These are phyloP conservation scores for Eulithis prunata DNA, from an alignment of 2,888 invertebrate species.

Conservation along the genomic window DNA sequence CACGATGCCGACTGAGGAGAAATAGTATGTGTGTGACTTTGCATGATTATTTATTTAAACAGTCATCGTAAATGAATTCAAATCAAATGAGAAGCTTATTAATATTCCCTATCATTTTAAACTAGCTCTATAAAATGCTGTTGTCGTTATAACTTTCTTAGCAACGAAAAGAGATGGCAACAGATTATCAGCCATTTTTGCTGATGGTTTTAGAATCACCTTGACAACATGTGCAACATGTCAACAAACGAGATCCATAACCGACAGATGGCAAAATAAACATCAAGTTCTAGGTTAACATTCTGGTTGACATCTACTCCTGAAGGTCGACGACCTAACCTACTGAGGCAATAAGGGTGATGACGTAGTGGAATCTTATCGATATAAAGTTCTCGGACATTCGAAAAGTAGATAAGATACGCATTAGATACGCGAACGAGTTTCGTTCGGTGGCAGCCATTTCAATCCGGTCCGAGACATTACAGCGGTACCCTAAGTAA, in stretches of 20 bases:
- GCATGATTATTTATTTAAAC: too few species aligned
- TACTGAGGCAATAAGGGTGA: slow-evolving; percentile 20
- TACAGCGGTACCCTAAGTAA: too few species aligned
- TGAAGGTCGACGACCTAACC: slow-evolving; percentile 41
- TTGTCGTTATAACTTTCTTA: too few species aligned
- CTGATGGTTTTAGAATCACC: slow-evolving; percentile 5
- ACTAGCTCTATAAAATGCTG: too few species aligned
- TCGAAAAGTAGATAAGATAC: slow-evolving; percentile 11
- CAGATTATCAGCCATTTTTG: too few species aligned
- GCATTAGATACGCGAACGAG: background rate
- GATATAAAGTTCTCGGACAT: slow-evolving; percentile 24
- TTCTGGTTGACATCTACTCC: slow-evolving; percentile 42
- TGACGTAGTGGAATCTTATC: slow-evolving; percentile 32
- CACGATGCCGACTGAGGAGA: too few species aligned
- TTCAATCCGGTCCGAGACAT: background rate
- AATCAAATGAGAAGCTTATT: too few species aligned
- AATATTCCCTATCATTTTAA: too few species aligned
- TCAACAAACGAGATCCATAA: slow-evolving; percentile 21
- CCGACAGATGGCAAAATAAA: slow-evolving; percentile 33
- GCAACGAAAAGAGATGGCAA: too few species aligned
- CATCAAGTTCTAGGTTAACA: slow-evolving; percentile 53
- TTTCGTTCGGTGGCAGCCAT: background rate
- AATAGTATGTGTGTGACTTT: too few species aligned
- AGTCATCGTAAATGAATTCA: too few species aligned
- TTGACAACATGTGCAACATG: slow-evolving; percentile 19